Base-by-base conservation (phyloP, 1,140 invertebrate genomes). In the Melipona quadrifasciata region DNA sequence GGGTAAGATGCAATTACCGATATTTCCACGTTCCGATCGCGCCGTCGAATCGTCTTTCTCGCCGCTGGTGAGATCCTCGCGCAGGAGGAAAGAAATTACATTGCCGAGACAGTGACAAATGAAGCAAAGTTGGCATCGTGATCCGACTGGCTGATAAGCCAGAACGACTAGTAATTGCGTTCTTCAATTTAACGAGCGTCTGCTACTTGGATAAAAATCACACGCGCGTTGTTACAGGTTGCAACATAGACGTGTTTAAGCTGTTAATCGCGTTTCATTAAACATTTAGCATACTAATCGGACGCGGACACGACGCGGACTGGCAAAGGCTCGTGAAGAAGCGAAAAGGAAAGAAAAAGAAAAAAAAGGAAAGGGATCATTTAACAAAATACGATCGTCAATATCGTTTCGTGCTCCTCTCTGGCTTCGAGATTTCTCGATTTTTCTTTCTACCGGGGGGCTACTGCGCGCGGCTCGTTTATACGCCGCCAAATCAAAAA, bases 91-190 rank as follows among this genome's bases (percentile, higher is more conserved):
- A 87, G 82, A 85, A 90, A 87, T 88, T 78, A 76, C 71, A 58
- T 80, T 76, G 78, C 39, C 85, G 80, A 27, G 86, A 73, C 87
- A 86, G 64, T 86, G 78, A 75, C 84, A 86, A 90, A 90, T 84
- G 86, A 90, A 88, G 88, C 86, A 82, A 90, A 82, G 87, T 84
- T 82, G 76, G 75, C 72, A 58, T 68, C 84, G 84, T 47, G 80
- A 76, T 64, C 53, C 24, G 70, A 12, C 16, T 31, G 31, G 72
- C 64, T 58, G 87, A 82, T 82, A 80, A 76, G 65, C 24, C 51
- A 39, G 68, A 67, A 31, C 39, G 24, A 39, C 68, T 51, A 65
- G 86, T 79, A 88, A 84, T 73, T 84, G 78, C 82, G 82, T 85
- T 70, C 70, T 75, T 70, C 74, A 21, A 84, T 76, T 78, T 85